Evolutionary conservation across 2,888 invertebrate species (phyloP).

Genomic region (Allacma fusca): DNA sequence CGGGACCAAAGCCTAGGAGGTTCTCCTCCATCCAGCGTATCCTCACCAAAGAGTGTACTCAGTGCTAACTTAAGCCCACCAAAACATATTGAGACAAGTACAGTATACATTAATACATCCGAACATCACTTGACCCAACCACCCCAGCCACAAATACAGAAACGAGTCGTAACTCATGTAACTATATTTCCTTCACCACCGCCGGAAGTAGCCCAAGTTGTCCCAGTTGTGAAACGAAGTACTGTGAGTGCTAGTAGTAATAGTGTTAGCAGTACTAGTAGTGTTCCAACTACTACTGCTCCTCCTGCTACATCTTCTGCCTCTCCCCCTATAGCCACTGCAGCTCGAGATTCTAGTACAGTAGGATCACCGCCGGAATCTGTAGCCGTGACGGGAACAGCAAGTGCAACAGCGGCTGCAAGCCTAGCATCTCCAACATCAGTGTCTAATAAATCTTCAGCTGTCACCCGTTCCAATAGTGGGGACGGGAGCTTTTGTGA

Average conservation of each 20-base stretch:
- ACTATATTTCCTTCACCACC: constrained; percentile 61
- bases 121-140: constrained; percentile 49
- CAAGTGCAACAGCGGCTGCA: background rate
- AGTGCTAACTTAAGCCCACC: constrained; percentile 42
- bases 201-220: constrained; percentile 58
- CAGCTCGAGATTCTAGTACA: background rate
- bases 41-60: constrained; percentile 44
- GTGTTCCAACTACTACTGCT: constrained; percentile 17
- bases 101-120: constrained; percentile 56
- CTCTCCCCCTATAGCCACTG: background rate
- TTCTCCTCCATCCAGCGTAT: constrained; percentile 30
- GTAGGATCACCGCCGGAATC: constrained; percentile 13
- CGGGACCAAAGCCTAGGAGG: constrained; percentile 33
- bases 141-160: constrained; percentile 59
- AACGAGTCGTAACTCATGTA: constrained; percentile 61
- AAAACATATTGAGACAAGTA: constrained; percentile 47
- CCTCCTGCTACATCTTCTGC: background rate
- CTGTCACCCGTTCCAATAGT: constrained; percentile 28
- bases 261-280: constrained; percentile 29
- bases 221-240: constrained; percentile 45
- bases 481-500: constrained; percentile 2
- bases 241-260: constrained; percentile 18
- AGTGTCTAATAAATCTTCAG: constrained; percentile 36
- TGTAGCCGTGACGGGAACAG: constrained; percentile 24
- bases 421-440: background rate